Conservation (phyloP, 35 echinoderm and acorn worm species). For the Lytechinus variegatus region DNA sequence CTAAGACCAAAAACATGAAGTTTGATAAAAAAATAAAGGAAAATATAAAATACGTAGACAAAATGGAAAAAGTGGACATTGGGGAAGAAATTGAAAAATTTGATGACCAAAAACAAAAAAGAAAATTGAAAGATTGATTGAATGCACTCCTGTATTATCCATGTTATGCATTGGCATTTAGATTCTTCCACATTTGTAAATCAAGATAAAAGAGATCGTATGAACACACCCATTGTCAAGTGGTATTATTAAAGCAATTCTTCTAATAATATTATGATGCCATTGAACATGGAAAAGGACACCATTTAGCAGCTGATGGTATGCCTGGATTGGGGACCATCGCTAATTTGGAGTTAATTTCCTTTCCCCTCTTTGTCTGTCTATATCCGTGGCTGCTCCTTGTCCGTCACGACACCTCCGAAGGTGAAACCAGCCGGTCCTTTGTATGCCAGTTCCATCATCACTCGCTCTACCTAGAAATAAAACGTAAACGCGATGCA, state of each 20-base stretch:
- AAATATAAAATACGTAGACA: too few species aligned
- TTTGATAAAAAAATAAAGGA: too few species aligned
- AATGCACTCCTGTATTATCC: too few species aligned
- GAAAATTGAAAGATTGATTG: too few species aligned
- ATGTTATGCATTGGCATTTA: too few species aligned
- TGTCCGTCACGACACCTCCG: background rate
- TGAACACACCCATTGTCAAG: background rate
- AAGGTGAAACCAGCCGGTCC: background rate
- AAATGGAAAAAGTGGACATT: too few species aligned
- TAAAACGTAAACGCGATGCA: background rate
- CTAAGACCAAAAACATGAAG: too few species aligned
- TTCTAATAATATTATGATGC: background rate
- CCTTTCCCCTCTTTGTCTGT: background rate
- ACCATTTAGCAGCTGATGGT: conserved; percentile 10
- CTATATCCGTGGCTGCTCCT: background rate
- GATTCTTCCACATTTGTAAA: too few species aligned
- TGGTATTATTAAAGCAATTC: background rate
- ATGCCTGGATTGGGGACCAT: background rate
- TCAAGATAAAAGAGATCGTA: too few species aligned
- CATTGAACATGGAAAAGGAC: background rate
- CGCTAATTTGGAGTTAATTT: conserved; percentile 4
- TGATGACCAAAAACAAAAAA: too few species aligned
- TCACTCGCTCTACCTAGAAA: background rate
- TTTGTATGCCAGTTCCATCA: background rate
- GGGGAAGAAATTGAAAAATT: too few species aligned